phyloP scores from a whole-genome alignment of 2,113 vertebrate species.

The Tyrannus savana region DNA sequence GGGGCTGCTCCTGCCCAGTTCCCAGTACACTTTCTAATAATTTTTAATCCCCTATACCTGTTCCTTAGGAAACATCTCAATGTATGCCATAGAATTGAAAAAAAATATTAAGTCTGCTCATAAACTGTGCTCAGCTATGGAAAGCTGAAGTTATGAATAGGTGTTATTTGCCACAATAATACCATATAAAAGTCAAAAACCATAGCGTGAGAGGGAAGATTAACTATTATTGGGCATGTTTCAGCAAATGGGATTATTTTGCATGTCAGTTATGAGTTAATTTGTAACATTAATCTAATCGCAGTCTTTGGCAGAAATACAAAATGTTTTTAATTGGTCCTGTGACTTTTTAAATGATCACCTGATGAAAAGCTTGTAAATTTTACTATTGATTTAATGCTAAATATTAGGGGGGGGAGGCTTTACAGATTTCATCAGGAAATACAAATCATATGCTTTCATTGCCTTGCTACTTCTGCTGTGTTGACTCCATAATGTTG shows the following conservation, averaged over 20 bases:
- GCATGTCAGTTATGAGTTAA: constrained; percentile 42
- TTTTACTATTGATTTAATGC: constrained; percentile 15
- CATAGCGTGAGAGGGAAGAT: constrained; percentile 27
- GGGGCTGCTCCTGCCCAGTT: neutral
- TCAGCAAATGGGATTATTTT: constrained; percentile 57
- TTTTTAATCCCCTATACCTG: neutral
- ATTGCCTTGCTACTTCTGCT: neutral
- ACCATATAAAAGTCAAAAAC: constrained; percentile 24
- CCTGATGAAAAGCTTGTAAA: constrained; percentile 16
- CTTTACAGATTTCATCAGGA: neutral
- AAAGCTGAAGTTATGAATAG: constrained; percentile 19
- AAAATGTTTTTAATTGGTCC: constrained; percentile 39
- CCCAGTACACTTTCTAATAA: neutral
- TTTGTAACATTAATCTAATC: constrained; percentile 28
- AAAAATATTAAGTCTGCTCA: neutral
- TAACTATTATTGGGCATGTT: constrained; percentile 15
- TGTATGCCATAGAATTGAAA: neutral
- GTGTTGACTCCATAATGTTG: neutral
- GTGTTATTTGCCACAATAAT: constrained; percentile 32
- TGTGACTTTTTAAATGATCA: constrained; percentile 46
- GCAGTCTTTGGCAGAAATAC: neutral
- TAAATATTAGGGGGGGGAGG: neutral
- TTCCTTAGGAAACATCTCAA: neutral
- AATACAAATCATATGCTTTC: neutral
- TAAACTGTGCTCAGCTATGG: neutral